Conservation (phyloP, 2,888 invertebrate species). For the Drosophila flavopinicola region DNA sequence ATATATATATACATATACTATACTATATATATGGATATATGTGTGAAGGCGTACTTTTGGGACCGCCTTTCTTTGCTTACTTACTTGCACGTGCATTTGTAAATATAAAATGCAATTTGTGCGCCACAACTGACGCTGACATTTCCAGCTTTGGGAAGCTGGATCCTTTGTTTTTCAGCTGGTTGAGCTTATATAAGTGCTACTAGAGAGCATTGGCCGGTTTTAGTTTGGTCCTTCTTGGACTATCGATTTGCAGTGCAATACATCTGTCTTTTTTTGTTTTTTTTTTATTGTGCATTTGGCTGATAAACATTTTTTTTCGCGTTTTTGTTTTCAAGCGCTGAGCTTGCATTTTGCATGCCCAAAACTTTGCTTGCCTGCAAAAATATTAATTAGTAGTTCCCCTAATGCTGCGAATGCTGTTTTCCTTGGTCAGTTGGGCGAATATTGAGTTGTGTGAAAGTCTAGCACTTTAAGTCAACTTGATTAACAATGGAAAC, state of each 20-base stretch:
- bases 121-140: slow-evolving; percentile 39
- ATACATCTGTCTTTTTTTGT: too few relatives aligned
- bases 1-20: slow-evolving; percentile 4
- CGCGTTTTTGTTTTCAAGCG: neutral
- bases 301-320: neutral
- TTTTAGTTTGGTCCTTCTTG: too few relatives aligned
- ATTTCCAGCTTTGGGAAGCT: slow-evolving; percentile 13
- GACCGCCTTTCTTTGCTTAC: slow-evolving; percentile 33
- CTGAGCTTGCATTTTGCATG: slow-evolving; percentile 22
- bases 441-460: slow-evolving; percentile 57
- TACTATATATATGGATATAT: slow-evolving; percentile 1
- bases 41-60: slow-evolving; percentile 1
- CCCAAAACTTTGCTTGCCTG: slow-evolving; percentile 15
- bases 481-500: slow-evolving; percentile 67
- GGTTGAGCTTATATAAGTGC: too few relatives aligned
- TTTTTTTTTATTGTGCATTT: slow-evolving; percentile 13
- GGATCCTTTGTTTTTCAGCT: neutral
- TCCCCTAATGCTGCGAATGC: slow-evolving; percentile 5
- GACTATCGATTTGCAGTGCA: too few relatives aligned
- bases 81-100: slow-evolving; percentile 47
- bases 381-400: slow-evolving; percentile 58
- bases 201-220: too few relatives aligned
- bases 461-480: slow-evolving; percentile 55
- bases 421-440: slow-evolving; percentile 45
- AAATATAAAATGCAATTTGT: slow-evolving; percentile 57